phyloP scores from a whole-genome alignment of 1,140 invertebrate species.

The Cheumatopsyche charites region DNA sequence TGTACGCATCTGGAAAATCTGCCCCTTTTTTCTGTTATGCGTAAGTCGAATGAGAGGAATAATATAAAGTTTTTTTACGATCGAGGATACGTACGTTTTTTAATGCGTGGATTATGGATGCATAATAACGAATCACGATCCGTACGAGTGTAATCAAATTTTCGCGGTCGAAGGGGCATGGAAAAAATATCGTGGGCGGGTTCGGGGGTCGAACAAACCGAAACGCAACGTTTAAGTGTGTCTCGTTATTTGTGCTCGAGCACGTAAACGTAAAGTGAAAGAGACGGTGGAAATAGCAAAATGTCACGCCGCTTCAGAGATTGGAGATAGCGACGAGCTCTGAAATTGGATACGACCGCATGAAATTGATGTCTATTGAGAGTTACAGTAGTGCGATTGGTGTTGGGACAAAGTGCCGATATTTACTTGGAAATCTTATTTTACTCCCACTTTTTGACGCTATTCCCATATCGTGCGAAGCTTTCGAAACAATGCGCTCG shows the following conservation, averaged over 20 bases:
- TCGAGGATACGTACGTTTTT: no score
- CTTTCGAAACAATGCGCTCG: no score
- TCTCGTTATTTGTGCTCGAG: conserved; percentile 7
- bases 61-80: no score
- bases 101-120: no score
- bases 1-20: not conserved
- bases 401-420: not conserved
- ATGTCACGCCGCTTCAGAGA: conserved; percentile 33
- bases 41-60: no score
- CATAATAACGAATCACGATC: no score
- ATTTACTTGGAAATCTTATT: not conserved
- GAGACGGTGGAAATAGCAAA: conserved; percentile 5
- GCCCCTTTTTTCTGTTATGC: not conserved
- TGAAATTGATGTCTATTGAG: conserved; percentile 42
- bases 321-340: conserved; percentile 31
- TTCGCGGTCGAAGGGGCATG: no score
- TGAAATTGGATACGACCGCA: conserved; percentile 43
- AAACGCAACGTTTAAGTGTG: conserved; percentile 1
- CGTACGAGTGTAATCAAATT: no score
- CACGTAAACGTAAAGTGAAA: no score
- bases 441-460: not conserved
- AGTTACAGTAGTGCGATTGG: conserved; percentile 29
- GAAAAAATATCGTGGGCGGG: no score
- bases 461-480: no score
- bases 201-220: no score